Evolutionary conservation across 2,888 invertebrate species (phyloP).

Genomic region (Diachrysia chrysitis): DNA sequence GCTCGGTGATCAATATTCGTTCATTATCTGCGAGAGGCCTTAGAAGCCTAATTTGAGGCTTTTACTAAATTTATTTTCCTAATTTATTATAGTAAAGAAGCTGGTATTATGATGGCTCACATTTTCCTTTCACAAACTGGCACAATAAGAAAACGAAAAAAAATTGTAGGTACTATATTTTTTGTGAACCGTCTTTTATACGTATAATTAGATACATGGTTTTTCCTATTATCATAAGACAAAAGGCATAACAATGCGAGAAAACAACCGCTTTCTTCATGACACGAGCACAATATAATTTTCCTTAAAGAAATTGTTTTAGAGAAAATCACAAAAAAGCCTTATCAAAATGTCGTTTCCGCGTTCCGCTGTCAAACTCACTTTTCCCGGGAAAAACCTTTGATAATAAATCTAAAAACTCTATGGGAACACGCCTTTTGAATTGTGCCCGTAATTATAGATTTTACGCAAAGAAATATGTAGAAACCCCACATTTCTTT

Average conservation of each 20-base stretch:
- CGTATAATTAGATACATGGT: constrained; percentile 17
- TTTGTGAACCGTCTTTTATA: no score
- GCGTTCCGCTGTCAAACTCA: constrained; percentile 50
- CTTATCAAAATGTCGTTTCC: constrained; percentile 33
- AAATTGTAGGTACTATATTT: no score
- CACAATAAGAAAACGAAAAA: constrained; percentile 6
- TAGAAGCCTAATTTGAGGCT: constrained; percentile 2
- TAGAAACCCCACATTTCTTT: constrained; percentile 13
- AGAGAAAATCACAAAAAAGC: constrained; percentile 28
- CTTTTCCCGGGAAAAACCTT: constrained; percentile 38
- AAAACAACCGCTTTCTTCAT: constrained; percentile 11
- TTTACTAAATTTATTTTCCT: constrained; percentile 4
- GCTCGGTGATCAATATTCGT: constrained; percentile 4
- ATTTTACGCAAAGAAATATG: constrained; percentile 41
- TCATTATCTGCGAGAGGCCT: constrained; percentile 1
- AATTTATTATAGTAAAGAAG: not conserved
- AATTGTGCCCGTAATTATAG: constrained; percentile 49
- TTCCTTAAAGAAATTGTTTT: constrained; percentile 34
- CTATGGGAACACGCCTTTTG: constrained; percentile 35
- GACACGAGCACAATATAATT: constrained; percentile 29
- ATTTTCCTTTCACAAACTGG: not conserved
- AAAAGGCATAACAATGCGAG: constrained; percentile 16
- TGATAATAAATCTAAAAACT: constrained; percentile 39
- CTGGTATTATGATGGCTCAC: not conserved
- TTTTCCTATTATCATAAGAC: constrained; percentile 23